These are phyloP conservation scores for Syngnathus scovelli DNA, from an alignment of 2,113 vertebrate species.

Conservation along the genomic window DNA sequence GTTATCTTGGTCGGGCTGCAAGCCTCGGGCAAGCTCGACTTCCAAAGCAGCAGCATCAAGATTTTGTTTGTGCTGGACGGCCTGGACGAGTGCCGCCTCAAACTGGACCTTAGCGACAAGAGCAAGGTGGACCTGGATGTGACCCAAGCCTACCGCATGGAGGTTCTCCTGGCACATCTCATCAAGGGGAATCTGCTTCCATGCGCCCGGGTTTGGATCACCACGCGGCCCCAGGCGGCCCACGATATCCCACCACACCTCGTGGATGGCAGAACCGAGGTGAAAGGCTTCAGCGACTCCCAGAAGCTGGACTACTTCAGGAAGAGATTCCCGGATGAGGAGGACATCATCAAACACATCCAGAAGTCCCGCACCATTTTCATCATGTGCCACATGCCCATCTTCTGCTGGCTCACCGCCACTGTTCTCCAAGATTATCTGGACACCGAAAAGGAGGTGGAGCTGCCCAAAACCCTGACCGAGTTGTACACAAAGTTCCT, in stretches of 20 bases:
- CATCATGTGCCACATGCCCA: conserved; percentile 6
- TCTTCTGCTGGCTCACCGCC: conserved; percentile 6
- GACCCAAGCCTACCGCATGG: not conserved
- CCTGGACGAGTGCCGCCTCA: conserved; percentile 6
- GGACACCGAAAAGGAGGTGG: not conserved
- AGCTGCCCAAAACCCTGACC: not conserved
- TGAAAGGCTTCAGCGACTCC: not conserved
- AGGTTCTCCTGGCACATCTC: conserved; percentile 2
- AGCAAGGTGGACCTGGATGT: too few species aligned
- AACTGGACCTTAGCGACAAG: not conserved
- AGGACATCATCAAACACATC: not conserved
- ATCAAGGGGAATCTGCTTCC: conserved; percentile 7
- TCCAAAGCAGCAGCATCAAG: not conserved
- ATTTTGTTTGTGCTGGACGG: conserved; percentile 2
- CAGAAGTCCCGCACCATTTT: not conserved
- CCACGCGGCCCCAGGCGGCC: not conserved
- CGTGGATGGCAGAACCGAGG: not conserved
- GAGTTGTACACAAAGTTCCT: conserved; percentile 3
- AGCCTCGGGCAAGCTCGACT: not conserved
- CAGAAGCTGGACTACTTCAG: conserved; percentile 5
- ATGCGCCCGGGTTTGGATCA: conserved; percentile 1
- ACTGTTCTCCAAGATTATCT: not conserved
- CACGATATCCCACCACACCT: not conserved
- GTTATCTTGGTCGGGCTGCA: not conserved
- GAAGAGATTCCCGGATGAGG: not conserved